These are phyloP conservation scores for Dasyurus viverrinus DNA, from an alignment of 2,113 vertebrate genomes.

Conservation along the genomic window DNA sequence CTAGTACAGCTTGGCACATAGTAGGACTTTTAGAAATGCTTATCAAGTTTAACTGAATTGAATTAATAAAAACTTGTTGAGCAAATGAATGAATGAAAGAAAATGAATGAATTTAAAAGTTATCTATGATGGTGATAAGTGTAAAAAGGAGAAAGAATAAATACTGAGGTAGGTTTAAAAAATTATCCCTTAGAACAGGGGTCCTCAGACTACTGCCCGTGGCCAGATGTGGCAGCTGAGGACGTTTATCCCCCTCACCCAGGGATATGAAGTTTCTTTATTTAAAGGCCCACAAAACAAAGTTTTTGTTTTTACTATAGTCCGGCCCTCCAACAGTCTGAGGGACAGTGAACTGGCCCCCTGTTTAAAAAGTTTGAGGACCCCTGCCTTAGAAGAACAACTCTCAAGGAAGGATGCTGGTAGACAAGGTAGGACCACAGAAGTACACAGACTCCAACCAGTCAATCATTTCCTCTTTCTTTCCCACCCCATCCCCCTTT, in stretches of 20 bases:
- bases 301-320: too few species aligned
- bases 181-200: too few species aligned
- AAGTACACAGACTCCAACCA: not conserved
- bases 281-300: too few species aligned
- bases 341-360: too few species aligned
- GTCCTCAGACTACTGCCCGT: too few species aligned
- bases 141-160: not conserved
- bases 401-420: not conserved
- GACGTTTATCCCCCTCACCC: too few species aligned
- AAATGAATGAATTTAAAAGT: not conserved
- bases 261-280: too few species aligned
- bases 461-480: not conserved
- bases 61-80: not conserved
- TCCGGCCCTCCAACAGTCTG: too few species aligned
- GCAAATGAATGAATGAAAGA: not conserved
- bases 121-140: not conserved
- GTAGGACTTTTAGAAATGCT: not conserved
- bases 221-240: too few species aligned
- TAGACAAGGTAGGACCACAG: not conserved
- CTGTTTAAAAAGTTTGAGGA: too few species aligned
- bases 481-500: not conserved
- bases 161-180: not conserved
- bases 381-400: not conserved
- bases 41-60: not conserved
- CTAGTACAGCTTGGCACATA: not conserved